Base-by-base conservation (phyloP, 2,113 vertebrate species). In the Cervus canadensis region DNA sequence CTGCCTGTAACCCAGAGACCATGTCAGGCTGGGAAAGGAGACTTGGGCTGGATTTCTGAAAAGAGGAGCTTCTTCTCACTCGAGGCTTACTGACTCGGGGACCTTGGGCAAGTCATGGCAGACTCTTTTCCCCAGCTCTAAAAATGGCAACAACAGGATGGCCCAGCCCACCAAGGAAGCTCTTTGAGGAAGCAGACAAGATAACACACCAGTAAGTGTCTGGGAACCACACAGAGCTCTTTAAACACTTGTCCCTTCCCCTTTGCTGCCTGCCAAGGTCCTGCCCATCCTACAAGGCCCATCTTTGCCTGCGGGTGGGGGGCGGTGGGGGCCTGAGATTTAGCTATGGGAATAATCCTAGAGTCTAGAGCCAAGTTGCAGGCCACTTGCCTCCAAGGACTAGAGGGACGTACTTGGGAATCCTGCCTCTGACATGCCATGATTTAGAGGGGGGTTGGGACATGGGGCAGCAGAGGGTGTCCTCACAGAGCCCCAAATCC, bases 241-340 rank as follows among this genome's bases (percentile, higher is more conserved):
- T 33, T 54, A 50, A 57, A 19, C 0, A 3, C 30, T 28, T 64
- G 25, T n/a, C 57, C 57, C 64, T 79, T 57, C 40, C 48, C 43
- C 28, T 2, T 45, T 52, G 28, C 50, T 52, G 30, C 48, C 78
- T 36, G 45, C 48, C 36, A 25, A 48, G 45, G 45, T 33, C 60
- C 13, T 3, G 0, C 48, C 36, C 76, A 12, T 5, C n/a, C 64
- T 25, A 12, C 23, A 71, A 11, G 48, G 45, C 91, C 52, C 48
- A 9, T 84, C 36, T 19, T n/a, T 48, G 54, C 30, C 36, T 30
- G 16, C 2, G 8, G 5, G 1, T 9, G 0, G 0, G 3, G 59
- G 30, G 2, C 2, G 15, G 7, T 7, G 33, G 21, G 1, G 21
- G 30, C 43, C 52, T 36, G 50, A 28, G 30, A 10, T 62, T 88